Conservation (phyloP, 2,888 invertebrate species). For the Cataglyphis livida region DNA sequence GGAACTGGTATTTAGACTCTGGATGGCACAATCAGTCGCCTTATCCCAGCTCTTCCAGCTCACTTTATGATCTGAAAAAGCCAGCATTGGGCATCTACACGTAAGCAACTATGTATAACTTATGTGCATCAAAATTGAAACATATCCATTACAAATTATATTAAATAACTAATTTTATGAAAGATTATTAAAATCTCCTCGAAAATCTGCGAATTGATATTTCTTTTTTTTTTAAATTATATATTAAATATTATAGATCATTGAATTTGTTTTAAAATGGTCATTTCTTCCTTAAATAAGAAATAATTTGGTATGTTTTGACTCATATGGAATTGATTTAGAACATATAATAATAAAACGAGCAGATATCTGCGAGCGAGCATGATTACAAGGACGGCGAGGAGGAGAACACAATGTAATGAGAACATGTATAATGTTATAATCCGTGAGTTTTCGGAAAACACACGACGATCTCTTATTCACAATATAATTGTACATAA, state of each 20-base stretch:
- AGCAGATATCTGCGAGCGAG: conserved; percentile 75
- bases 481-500: conserved; percentile 50
- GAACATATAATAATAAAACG: conserved; percentile 44
- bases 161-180: not conserved
- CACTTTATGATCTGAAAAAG: conserved; percentile 75
- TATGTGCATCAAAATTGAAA: not conserved
- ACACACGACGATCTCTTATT: conserved; percentile 63
- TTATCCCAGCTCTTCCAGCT: conserved; percentile 75
- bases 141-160: not conserved
- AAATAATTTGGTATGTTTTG: not conserved
- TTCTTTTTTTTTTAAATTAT: not conserved
- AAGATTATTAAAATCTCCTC: not conserved
- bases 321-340: not conserved
- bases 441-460: conserved; percentile 30
- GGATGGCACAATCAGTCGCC: conserved; percentile 72
- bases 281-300: not conserved
- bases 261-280: not conserved
- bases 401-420: conserved; percentile 10
- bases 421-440: conserved; percentile 5
- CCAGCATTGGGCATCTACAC: conserved; percentile 37
- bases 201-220: not conserved
- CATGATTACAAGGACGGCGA: conserved; percentile 49
- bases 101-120: conserved; percentile 11
- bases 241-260: not conserved
- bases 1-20: conserved; percentile 54